Conservation (phyloP, 2,113 vertebrate genomes). For the Percina caprodes region DNA sequence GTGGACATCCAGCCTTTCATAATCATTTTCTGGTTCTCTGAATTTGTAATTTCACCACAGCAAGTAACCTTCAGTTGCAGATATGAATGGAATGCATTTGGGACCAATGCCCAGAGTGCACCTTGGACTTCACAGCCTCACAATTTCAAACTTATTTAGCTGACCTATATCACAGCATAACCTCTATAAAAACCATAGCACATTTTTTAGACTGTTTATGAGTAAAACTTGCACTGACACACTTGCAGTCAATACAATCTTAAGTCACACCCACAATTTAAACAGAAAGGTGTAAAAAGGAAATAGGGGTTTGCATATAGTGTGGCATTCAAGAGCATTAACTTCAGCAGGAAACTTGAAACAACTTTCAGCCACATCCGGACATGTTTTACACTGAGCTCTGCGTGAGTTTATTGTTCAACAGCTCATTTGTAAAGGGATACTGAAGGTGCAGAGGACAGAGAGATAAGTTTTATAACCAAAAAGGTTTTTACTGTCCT, state of each 20-base stretch:
- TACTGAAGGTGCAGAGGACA: conserved; percentile 1
- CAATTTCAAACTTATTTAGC: conserved; percentile 45
- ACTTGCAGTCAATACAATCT: conserved; percentile 23
- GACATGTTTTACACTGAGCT: conserved; percentile 51
- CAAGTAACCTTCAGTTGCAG: conserved; percentile 56
- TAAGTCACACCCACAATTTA: background rate
- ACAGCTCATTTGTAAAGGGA: conserved; percentile 5
- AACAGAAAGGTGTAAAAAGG: background rate
- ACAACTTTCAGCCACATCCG: conserved; percentile 76
- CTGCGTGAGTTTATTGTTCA: conserved; percentile 53
- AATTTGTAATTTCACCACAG: conserved; percentile 54
- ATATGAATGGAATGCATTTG: conserved; percentile 74
- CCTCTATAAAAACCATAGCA: background rate
- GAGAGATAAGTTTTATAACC: conserved; percentile 28
- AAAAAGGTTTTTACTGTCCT: conserved; percentile 41
- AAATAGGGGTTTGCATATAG: conserved; percentile 37
- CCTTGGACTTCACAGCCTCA: conserved; percentile 53
- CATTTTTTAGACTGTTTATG: background rate
- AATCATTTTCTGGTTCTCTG: conserved; percentile 40
- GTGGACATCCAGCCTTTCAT: conserved; percentile 33
- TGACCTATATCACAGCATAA: background rate
- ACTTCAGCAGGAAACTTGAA: conserved; percentile 77
- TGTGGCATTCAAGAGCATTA: conserved; percentile 56
- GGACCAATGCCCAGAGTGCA: conserved; percentile 61
- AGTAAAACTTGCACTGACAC: conserved; percentile 12